Conservation (phyloP, 92 coral and sea anemone species). For the Zoanthus gigantus region DNA sequence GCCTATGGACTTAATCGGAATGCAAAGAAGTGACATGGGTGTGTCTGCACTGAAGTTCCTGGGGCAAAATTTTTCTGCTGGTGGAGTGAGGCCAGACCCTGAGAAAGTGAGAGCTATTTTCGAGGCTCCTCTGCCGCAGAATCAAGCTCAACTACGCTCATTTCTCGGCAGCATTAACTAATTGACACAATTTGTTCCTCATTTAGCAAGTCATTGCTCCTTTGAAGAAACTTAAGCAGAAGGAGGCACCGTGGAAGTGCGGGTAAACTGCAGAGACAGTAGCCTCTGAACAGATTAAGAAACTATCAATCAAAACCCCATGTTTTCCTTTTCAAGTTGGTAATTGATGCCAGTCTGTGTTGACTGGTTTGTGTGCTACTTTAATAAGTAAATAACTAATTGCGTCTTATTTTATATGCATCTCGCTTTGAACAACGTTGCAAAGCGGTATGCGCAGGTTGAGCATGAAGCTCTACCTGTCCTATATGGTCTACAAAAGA, state of each 20-base stretch:
- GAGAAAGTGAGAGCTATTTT: slow-evolving; percentile 5
- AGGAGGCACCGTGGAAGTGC: slow-evolving; percentile 7
- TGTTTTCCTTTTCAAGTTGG: slow-evolving; percentile 52
- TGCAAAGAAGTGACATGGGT: slow-evolving; percentile 17
- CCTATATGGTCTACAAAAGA: slow-evolving; percentile 53
- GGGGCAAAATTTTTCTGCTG: slow-evolving; percentile 31
- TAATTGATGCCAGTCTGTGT: slow-evolving; percentile 48
- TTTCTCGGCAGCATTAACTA: neutral
- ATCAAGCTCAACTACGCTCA: too few relatives aligned
- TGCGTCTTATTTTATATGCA: slow-evolving; percentile 49
- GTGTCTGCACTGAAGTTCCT: slow-evolving; percentile 34
- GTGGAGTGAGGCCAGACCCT: slow-evolving; percentile 27
- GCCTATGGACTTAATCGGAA: slow-evolving; percentile 23
- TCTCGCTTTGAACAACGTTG: slow-evolving; percentile 50
- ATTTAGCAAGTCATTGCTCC: slow-evolving; percentile 43
- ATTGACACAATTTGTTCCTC: slow-evolving; percentile 16
- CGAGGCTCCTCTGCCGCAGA: slow-evolving; percentile 16
- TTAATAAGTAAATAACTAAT: slow-evolving; percentile 10
- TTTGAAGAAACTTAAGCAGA: too few relatives aligned
- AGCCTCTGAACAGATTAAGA: slow-evolving; percentile 37
- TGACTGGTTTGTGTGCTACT: slow-evolving; percentile 40
- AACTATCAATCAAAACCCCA: slow-evolving; percentile 44
- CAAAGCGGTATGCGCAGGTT: slow-evolving; percentile 50
- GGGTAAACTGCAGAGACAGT: slow-evolving; percentile 32
- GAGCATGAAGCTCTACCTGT: slow-evolving; percentile 60